Evolutionary conservation across 2,888 invertebrate genomes (phyloP).

Genomic region (Pecten maximus): DNA sequence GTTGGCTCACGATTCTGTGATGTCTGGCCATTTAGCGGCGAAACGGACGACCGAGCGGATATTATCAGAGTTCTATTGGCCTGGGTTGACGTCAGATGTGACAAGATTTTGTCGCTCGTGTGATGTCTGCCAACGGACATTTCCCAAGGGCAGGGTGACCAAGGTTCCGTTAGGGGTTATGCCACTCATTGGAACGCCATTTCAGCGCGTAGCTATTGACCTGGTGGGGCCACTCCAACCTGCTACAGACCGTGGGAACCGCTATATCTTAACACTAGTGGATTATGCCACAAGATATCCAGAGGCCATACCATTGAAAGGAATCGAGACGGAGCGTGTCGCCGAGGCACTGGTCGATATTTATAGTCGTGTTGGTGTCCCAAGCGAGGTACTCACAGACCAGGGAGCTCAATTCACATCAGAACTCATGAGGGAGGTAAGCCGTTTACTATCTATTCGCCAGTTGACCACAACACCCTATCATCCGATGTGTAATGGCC

Average conservation of each 20-base stretch:
- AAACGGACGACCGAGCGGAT: constrained; percentile 42
- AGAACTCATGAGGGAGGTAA: constrained; percentile 52
- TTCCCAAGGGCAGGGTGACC: constrained; percentile 35
- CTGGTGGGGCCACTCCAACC: constrained; percentile 60
- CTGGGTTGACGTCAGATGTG: constrained; percentile 39
- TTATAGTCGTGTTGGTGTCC: constrained; percentile 56
- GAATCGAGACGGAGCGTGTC: constrained; percentile 58
- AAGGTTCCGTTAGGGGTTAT: constrained; percentile 48
- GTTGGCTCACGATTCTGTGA: constrained; percentile 38
- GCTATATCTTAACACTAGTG: constrained; percentile 59
- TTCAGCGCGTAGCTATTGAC: constrained; percentile 48
- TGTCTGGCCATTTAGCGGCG: constrained; percentile 43
- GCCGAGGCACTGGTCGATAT: constrained; percentile 62
- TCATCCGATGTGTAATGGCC: constrained; percentile 59
- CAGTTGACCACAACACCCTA: constrained; percentile 53
- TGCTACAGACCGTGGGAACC: constrained; percentile 54
- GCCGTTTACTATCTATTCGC: constrained; percentile 49
- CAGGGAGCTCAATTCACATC: constrained; percentile 60
- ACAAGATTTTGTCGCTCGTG: constrained; percentile 47
- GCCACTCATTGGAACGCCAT: constrained; percentile 37
- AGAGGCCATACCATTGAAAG: constrained; percentile 58
- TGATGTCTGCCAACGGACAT: constrained; percentile 46
- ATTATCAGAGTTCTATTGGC: constrained; percentile 41
- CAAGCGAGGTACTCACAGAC: constrained; percentile 58
- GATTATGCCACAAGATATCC: constrained; percentile 64